phyloP scores from a whole-genome alignment of 2,888 invertebrate genomes.

The Dolichopus griseipennis region DNA sequence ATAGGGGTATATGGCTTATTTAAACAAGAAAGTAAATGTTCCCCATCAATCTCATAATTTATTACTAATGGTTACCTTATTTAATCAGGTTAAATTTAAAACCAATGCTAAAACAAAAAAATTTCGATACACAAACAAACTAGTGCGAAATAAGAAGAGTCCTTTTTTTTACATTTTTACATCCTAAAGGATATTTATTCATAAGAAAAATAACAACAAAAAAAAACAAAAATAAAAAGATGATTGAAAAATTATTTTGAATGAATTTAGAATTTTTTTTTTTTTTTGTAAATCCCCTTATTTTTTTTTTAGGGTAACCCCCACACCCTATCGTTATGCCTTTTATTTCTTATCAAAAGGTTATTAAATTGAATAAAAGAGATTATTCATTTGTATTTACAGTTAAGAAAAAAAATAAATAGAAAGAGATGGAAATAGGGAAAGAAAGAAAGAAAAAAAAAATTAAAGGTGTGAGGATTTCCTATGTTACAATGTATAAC shows the following conservation, averaged over 20 bases:
- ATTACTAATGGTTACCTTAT: no score
- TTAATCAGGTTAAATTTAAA: no score
- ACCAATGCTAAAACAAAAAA: neutral
- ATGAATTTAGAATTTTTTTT: neutral
- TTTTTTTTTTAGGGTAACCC: neutral
- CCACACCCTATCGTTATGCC: neutral
- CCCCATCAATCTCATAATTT: no score
- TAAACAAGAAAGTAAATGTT: no score
- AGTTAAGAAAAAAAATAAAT: neutral
- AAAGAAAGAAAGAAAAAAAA: neutral
- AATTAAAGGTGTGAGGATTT: neutral
- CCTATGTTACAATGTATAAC: neutral
- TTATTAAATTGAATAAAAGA: slow-evolving; percentile 4
- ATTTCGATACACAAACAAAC: neutral
- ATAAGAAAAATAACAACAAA: neutral
- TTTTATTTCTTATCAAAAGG: neutral
- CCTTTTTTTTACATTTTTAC: neutral
- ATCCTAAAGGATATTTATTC: slow-evolving; percentile 3
- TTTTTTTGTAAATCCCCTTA: neutral
- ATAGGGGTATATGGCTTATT: no score
- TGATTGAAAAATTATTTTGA: slow-evolving; percentile 3
- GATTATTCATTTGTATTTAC: neutral
- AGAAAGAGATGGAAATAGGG: neutral
- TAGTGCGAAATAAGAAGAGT: neutral
- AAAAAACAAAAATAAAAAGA: neutral